Percentiles rank a stretch among this genome's conserved stretches.
These are phyloP conservation scores for Eilema sororculum DNA, from an alignment of 2,888 invertebrate genomes.

Conservation along the genomic window DNA sequence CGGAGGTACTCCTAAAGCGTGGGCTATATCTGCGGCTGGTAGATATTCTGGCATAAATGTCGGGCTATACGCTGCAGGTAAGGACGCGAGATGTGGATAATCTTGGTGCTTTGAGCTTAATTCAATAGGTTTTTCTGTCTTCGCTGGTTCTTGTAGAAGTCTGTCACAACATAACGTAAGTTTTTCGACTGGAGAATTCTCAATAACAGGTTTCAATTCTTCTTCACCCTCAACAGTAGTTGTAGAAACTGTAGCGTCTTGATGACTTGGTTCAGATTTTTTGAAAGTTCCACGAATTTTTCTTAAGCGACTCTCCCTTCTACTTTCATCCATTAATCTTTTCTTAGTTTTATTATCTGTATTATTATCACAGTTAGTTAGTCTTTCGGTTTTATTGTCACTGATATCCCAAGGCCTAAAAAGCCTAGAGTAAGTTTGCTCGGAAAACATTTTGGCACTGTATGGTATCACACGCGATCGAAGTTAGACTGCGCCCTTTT, in stretches of 20 bases:
- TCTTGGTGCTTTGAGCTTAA: conserved; percentile 36
- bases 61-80: conserved; percentile 58
- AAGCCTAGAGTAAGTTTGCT: conserved; percentile 82
- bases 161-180: conserved; percentile 77
- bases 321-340: conserved; percentile 64
- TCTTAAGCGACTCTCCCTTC: conserved; percentile 76
- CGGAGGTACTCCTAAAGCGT: conserved; percentile 79
- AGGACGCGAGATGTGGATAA: conserved; percentile 39
- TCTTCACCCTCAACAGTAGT: conserved; percentile 77
- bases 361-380: conserved; percentile 45
- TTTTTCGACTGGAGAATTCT: conserved; percentile 75
- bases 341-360: conserved; percentile 60
- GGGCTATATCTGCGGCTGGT: conserved; percentile 78
- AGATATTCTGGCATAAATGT: conserved; percentile 73
- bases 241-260: conserved; percentile 87
- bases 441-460: conserved; percentile 73
- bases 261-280: conserved; percentile 72
- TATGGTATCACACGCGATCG: conserved; percentile 70
- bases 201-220: conserved; percentile 46
- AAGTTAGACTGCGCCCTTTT: conserved; percentile 80
- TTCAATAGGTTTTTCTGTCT: conserved; percentile 49
- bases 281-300: conserved; percentile 81
- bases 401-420: conserved; percentile 89
- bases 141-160: conserved; percentile 66
- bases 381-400: conserved; percentile 63